Conservation (phyloP, 2,888 invertebrate species). For the Calliopum simillimum region DNA sequence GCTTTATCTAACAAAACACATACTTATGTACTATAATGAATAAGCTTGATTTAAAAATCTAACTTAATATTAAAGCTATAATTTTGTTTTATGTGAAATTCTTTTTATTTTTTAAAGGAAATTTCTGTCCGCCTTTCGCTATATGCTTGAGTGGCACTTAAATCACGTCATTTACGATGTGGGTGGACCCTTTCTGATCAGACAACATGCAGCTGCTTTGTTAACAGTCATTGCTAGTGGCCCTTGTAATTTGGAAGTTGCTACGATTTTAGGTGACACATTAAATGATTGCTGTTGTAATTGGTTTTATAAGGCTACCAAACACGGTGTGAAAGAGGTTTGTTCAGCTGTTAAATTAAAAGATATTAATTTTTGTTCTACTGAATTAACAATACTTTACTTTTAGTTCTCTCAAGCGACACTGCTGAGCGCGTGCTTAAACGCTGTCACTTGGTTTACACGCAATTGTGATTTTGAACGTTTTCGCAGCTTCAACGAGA, state of each 20-base stretch:
- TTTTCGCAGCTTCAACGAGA: constrained; percentile 56
- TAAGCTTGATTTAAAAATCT: background rate
- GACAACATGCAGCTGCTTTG: constrained; percentile 66
- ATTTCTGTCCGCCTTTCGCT: constrained; percentile 62
- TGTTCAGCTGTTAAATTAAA: constrained; percentile 31
- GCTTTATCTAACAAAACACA: background rate
- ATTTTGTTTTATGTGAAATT: background rate
- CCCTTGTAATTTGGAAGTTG: constrained; percentile 55
- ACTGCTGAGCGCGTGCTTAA: constrained; percentile 58
- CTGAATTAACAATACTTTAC: background rate
- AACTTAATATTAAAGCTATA: background rate
- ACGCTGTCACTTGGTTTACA: constrained; percentile 58
- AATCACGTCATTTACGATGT: constrained; percentile 62
- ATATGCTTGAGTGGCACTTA: constrained; percentile 66
- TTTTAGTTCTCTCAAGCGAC: constrained; percentile 64
- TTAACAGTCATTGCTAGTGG: constrained; percentile 58
- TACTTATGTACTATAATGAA: constrained; percentile 18
- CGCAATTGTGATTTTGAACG: constrained; percentile 47
- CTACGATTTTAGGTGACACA: constrained; percentile 53
- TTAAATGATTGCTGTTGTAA: constrained; percentile 63
- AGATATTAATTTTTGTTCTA: constrained; percentile 1
- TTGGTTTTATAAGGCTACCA: constrained; percentile 63
- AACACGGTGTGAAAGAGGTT: constrained; percentile 59
- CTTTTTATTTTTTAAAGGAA: constrained; percentile 50
- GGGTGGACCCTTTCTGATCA: constrained; percentile 62